phyloP scores from a whole-genome alignment of 2,888 invertebrate species.

The Caenorhabditis uteleia region DNA sequence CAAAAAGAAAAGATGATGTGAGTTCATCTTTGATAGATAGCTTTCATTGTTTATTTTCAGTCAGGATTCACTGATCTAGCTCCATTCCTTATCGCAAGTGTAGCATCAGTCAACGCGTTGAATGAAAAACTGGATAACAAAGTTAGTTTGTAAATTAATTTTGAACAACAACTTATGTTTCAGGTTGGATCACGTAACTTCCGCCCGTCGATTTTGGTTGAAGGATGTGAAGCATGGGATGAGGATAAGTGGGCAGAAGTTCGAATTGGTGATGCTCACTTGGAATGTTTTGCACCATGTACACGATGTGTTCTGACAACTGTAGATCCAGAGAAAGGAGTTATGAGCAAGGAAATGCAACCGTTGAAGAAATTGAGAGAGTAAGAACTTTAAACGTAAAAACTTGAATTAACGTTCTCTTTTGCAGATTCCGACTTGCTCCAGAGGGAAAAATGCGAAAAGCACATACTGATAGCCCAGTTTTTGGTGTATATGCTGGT shows the following conservation, averaged over 20 bases:
- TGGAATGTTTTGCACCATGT: constrained; percentile 49
- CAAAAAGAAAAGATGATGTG: constrained; percentile 46
- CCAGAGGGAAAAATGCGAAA: constrained; percentile 46
- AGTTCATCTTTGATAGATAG: too few relatives aligned
- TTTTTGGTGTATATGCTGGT: constrained; percentile 48
- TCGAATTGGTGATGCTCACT: constrained; percentile 37
- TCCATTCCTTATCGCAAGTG: constrained; percentile 40
- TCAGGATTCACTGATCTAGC: constrained; percentile 44
- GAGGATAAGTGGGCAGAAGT: constrained; percentile 51
- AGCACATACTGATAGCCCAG: constrained; percentile 37
- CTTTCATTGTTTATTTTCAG: constrained; percentile 35
- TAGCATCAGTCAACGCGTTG: constrained; percentile 33
- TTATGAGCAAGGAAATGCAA: constrained; percentile 31
- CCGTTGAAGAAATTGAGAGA: constrained; percentile 43
- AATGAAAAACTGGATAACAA: constrained; percentile 32
- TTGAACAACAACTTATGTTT: too few relatives aligned
- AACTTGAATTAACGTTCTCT: too few relatives aligned
- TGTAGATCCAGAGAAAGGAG: constrained; percentile 39
- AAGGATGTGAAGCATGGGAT: constrained; percentile 41
- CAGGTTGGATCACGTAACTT: constrained; percentile 35
- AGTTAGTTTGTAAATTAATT: too few relatives aligned
- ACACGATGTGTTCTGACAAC: constrained; percentile 45
- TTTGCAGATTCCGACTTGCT: constrained; percentile 40
- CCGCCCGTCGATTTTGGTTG: constrained; percentile 46
- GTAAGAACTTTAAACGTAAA: background rate